These are phyloP conservation scores for Edolisoma coerulescens DNA, from an alignment of 2,113 vertebrate genomes.

Conservation along the genomic window DNA sequence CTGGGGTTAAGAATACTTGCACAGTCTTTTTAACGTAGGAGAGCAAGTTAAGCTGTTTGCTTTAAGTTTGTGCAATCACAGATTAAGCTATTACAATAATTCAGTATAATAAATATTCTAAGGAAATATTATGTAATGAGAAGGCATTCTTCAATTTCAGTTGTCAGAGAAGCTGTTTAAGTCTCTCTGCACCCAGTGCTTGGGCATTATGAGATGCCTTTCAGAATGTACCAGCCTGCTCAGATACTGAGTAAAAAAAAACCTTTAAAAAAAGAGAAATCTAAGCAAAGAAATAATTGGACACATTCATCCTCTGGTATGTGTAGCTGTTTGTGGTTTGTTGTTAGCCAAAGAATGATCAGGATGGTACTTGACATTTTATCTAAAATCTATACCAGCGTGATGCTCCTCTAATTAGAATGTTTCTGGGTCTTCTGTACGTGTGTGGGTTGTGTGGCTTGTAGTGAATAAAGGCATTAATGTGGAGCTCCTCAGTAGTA, in stretches of 20 bases:
- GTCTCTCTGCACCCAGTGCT: accelerated
- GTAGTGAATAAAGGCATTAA: neutral
- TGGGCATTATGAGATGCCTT: neutral
- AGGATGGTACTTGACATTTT: neutral
- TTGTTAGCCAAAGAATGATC: neutral
- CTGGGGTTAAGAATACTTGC: neutral
- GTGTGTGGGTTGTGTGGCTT: accelerated
- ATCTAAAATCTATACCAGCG: neutral
- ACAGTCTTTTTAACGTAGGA: neutral
- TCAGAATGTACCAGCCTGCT: neutral
- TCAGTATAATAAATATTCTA: neutral
- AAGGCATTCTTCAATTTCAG: neutral
- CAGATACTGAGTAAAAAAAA: neutral
- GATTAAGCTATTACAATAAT: neutral
- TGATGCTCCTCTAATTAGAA: neutral
- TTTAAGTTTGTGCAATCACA: neutral
- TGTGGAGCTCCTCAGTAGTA: neutral
- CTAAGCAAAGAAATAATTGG: neutral
- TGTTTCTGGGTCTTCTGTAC: neutral
- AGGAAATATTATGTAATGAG: neutral
- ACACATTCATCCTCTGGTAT: neutral
- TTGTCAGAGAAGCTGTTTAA: neutral
- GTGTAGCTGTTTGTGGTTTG: neutral
- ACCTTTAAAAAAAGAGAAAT: neutral
- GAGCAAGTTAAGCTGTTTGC: neutral